Percentiles rank a stretch among this genome's conserved stretches.
These are phyloP conservation scores for Halcyon smyrnensis DNA, from an alignment of 2,797 vertebrate genomes.

Conservation along the genomic window DNA sequence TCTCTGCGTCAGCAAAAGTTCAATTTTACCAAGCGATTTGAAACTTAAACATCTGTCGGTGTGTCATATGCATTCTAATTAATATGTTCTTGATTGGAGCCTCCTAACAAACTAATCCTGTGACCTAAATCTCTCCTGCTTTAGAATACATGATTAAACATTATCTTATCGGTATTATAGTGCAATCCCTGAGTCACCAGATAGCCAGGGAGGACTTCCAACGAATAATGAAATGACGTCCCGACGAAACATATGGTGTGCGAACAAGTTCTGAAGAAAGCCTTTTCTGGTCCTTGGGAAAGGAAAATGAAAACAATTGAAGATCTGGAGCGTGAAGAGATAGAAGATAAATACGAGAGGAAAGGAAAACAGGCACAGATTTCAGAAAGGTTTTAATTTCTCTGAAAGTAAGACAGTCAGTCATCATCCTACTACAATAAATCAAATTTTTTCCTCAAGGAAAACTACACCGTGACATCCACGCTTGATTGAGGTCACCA, in stretches of 20 bases:
- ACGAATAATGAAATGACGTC: neutral
- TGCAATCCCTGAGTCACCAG: constrained; percentile 47
- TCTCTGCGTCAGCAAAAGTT: neutral
- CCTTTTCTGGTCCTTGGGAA: neutral
- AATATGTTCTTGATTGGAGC: constrained; percentile 53
- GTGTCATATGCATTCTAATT: neutral
- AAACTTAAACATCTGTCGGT: constrained; percentile 13
- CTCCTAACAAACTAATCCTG: constrained; percentile 63
- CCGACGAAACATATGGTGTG: neutral
- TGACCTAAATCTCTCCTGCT: constrained; percentile 67
- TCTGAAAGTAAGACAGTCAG: neutral
- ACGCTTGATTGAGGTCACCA: neutral
- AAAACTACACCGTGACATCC: neutral
- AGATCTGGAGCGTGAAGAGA: neutral
- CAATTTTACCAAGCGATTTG: neutral
- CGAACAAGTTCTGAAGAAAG: neutral
- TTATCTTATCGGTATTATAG: constrained; percentile 4
- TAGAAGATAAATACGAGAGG: neutral
- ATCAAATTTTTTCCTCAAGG: neutral
- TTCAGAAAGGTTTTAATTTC: neutral
- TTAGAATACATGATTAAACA: constrained; percentile 60
- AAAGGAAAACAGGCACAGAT: neutral
- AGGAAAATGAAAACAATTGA: neutral
- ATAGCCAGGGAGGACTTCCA: neutral
- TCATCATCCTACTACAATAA: neutral